A percentile compares a stretch with the other conserved stretches of the same genome.
phyloP scores from a whole-genome alignment of 1,140 invertebrate species.

The Eufriesea mexicana region DNA sequence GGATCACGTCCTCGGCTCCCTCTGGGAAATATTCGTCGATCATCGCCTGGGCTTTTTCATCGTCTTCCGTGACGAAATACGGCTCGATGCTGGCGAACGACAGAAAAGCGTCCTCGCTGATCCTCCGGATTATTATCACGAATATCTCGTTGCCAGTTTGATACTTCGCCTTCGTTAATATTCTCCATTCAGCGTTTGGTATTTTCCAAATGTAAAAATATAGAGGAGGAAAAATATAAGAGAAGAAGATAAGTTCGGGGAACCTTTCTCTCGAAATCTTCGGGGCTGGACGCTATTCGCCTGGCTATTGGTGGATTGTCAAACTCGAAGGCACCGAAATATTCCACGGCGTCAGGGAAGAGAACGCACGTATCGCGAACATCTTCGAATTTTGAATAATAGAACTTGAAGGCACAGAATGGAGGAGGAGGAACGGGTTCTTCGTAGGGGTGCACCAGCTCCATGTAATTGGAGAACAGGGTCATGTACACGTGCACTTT shows the following conservation, averaged over 20 bases:
- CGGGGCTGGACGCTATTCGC: conserved; percentile 66
- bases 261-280: conserved; percentile 74
- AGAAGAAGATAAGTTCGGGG: background rate
- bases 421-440: conserved; percentile 64
- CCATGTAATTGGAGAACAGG: conserved; percentile 70
- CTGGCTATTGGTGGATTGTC: conserved; percentile 66
- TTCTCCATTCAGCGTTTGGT: background rate
- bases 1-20: conserved; percentile 57
- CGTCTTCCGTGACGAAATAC: conserved; percentile 69
- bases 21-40: conserved; percentile 70
- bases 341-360: conserved; percentile 55
- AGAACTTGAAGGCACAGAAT: conserved; percentile 74
- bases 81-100: conserved; percentile 74
- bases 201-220: background rate
- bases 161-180: conserved; percentile 63
- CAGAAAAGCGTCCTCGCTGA: conserved; percentile 73
- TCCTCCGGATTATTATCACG: conserved; percentile 66
- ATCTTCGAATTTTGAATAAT: conserved; percentile 47
- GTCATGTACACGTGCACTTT: conserved; percentile 75
- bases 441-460: conserved; percentile 68
- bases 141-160: conserved; percentile 73
- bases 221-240: background rate
- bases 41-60: conserved; percentile 64
- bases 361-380: conserved; percentile 60
- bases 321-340: conserved; percentile 73